phyloP scores from a whole-genome alignment of 2,888 invertebrate genomes.

The Oscheius sp. region DNA sequence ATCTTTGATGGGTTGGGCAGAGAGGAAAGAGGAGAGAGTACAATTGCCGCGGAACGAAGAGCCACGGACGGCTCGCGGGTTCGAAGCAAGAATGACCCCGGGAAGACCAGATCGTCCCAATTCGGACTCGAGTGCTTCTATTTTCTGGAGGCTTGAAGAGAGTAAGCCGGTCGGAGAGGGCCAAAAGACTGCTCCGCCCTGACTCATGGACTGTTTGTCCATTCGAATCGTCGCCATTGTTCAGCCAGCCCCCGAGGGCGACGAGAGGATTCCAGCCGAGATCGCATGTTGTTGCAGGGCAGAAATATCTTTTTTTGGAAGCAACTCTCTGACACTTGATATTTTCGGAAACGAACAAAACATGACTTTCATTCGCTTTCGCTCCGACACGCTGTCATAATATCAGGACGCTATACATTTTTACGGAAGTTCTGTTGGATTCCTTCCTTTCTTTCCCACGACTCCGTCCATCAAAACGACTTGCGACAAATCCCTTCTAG shows the following conservation, averaged over 20 bases:
- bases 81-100: slow-evolving; percentile 8
- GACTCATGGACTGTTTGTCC: slow-evolving; percentile 36
- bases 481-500: no score
- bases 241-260: slow-evolving; percentile 13
- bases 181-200: slow-evolving; percentile 24
- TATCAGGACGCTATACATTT: no score
- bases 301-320: background rate
- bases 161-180: slow-evolving; percentile 9
- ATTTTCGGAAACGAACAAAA: no score
- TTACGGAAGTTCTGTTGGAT: no score
- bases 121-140: slow-evolving; percentile 36
- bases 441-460: no score
- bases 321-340: no score
- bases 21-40: background rate
- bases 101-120: slow-evolving; percentile 32
- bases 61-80: slow-evolving; percentile 13
- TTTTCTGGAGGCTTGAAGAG: slow-evolving; percentile 31
- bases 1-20: no score
- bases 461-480: no score
- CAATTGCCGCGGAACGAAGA: background rate
- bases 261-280: slow-evolving; percentile 17
- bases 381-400: no score
- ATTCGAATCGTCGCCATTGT: slow-evolving; percentile 34
- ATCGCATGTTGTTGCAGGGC: slow-evolving; percentile 4
- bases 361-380: no score